A percentile compares a stretch with the other conserved stretches of the same genome.
Evolutionary conservation across 2,113 vertebrate genomes (phyloP).

Genomic region (Entelurus aequoreus): DNA sequence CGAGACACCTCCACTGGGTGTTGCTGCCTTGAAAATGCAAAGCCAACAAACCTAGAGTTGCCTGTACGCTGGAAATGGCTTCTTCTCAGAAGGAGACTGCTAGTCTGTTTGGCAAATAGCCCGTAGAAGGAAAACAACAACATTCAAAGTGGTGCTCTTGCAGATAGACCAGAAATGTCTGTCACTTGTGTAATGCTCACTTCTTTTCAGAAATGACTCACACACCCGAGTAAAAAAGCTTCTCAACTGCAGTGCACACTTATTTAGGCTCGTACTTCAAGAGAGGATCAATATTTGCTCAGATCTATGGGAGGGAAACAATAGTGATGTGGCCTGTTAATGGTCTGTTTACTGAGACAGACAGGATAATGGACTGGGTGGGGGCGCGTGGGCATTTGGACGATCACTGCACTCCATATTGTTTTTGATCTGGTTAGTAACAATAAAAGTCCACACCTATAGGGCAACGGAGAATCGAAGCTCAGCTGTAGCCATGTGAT

Average conservation of each 20-base stretch:
- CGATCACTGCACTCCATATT: slow-evolving; percentile 38
- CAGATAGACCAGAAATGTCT: slow-evolving; percentile 41
- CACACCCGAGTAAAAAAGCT: slow-evolving; percentile 53
- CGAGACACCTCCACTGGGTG: slow-evolving; percentile 26
- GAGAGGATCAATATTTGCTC: slow-evolving; percentile 71
- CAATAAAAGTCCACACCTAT: slow-evolving; percentile 18
- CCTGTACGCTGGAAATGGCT: slow-evolving; percentile 20
- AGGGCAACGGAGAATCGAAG: slow-evolving; percentile 10
- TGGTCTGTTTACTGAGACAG: slow-evolving; percentile 69
- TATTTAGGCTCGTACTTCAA: slow-evolving; percentile 66
- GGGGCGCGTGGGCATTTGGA: slow-evolving; percentile 49
- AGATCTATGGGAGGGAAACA: slow-evolving; percentile 68
- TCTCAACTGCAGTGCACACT: slow-evolving; percentile 46
- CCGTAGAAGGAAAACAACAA: slow-evolving; percentile 48
- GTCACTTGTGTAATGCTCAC: slow-evolving; percentile 29
- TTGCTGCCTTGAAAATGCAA: slow-evolving; percentile 26
- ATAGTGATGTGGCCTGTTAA: slow-evolving; percentile 67
- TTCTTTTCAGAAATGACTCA: slow-evolving; percentile 48
- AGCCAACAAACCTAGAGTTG: slow-evolving; percentile 49
- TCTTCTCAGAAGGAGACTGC: slow-evolving; percentile 37
- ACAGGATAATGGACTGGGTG: slow-evolving; percentile 66
- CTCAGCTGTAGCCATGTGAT: slow-evolving; percentile 15
- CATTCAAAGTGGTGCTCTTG: slow-evolving; percentile 45
- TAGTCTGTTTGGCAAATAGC: slow-evolving; percentile 41
- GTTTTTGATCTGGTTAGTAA: slow-evolving; percentile 54